phyloP scores from a whole-genome alignment of 92 coral and sea anemone species.

The Phenganax subtilis region DNA sequence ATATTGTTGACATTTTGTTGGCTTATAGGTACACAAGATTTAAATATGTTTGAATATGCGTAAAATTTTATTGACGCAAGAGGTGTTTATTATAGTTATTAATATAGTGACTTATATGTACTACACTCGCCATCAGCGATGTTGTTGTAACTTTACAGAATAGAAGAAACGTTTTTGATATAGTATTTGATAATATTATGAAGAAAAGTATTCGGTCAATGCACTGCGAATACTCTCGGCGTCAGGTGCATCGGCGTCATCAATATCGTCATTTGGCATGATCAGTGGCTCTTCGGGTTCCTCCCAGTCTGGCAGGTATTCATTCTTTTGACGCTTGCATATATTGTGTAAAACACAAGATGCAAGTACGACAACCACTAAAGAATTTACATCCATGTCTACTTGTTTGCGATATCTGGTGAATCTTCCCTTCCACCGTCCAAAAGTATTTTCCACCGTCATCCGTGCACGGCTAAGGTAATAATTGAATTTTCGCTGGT shows the following conservation, averaged over 20 bases:
- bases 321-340: constrained; percentile 29
- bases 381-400: constrained; percentile 39
- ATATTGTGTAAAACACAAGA: constrained; percentile 36
- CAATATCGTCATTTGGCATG: background rate
- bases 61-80: too few species aligned
- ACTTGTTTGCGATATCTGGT: constrained; percentile 37
- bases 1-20: too few species aligned
- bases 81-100: too few species aligned
- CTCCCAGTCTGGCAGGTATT: constrained; percentile 36
- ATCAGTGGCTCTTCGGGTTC: background rate
- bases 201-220: constrained; percentile 38
- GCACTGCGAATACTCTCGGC: constrained; percentile 21
- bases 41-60: too few species aligned
- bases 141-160: too few species aligned
- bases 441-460: constrained; percentile 56
- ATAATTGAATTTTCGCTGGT: constrained; percentile 44
- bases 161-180: too few species aligned
- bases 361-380: constrained; percentile 24
- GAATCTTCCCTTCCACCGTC: constrained; percentile 52
- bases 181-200: too few species aligned
- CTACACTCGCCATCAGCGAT: too few species aligned
- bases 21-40: too few species aligned
- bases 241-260: constrained; percentile 8
- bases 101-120: too few species aligned
- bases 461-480: constrained; percentile 49